Conservation (phyloP, 2,113 vertebrate genomes). For the Pachycephala philippinensis region DNA sequence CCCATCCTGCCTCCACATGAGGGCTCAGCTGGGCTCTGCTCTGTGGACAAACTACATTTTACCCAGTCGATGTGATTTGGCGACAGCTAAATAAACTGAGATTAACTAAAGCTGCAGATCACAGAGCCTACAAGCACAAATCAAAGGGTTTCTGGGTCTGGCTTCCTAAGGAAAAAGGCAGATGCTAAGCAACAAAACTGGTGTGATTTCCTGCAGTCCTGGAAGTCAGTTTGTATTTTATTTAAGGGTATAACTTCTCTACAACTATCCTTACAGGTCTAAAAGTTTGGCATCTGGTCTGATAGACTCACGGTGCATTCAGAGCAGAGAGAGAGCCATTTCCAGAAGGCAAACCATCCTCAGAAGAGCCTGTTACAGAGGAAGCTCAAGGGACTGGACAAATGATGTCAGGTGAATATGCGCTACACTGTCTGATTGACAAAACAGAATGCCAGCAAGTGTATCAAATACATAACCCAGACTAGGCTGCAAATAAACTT, state of each 20-base stretch:
- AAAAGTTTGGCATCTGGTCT: neutral
- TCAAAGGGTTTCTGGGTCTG: neutral
- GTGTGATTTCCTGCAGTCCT: neutral
- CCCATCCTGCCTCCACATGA: neutral
- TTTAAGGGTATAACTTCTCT: neutral
- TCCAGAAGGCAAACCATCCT: neutral
- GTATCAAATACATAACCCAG: neutral
- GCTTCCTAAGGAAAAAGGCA: neutral
- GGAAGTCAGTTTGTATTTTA: neutral
- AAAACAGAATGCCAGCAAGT: neutral
- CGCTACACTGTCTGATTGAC: accelerated
- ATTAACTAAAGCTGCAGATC: neutral
- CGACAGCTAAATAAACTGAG: neutral
- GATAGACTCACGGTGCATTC: accelerated
- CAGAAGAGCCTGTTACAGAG: neutral
- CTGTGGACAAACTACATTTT: neutral
- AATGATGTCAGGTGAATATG: accelerated
- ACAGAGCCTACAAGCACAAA: neutral
- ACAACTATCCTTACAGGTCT: neutral
- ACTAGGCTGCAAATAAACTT: neutral
- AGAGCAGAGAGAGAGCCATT: neutral
- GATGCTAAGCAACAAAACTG: neutral
- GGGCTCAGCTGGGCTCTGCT: neutral
- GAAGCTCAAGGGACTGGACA: neutral
- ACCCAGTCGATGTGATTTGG: neutral